phyloP scores from a whole-genome alignment of 1,140 invertebrate species.

The Lordiphosa collinella region DNA sequence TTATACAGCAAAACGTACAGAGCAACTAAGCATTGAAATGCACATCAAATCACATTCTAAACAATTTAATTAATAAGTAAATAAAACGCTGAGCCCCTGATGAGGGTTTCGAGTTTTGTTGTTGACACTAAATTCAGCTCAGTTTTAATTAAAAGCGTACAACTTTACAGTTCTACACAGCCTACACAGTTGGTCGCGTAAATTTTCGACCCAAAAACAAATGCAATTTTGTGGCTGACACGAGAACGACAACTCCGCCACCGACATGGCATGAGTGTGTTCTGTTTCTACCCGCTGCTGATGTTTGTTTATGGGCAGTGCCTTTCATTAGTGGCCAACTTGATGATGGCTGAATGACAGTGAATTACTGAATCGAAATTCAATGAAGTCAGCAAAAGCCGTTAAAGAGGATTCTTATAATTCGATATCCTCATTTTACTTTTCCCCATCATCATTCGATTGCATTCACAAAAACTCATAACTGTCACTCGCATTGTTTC shows the following conservation, averaged over 20 bases:
- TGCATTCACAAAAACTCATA: slow-evolving; percentile 28
- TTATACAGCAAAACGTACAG: too few relatives aligned
- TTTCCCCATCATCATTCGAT: slow-evolving; percentile 6
- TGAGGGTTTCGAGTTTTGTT: slow-evolving; percentile 9
- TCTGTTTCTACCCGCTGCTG: slow-evolving; percentile 9
- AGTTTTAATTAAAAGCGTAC: slow-evolving; percentile 46
- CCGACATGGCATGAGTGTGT: slow-evolving; percentile 2
- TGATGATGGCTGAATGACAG: slow-evolving; percentile 34
- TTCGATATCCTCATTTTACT: not conserved
- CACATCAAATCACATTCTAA: slow-evolving; percentile 14
- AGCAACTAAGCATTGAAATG: slow-evolving; percentile 15
- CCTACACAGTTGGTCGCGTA: not conserved
- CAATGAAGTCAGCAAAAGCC: slow-evolving; percentile 24
- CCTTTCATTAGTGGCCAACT: slow-evolving; percentile 40
- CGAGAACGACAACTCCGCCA: slow-evolving; percentile 11
- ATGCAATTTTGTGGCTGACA: slow-evolving; percentile 51
- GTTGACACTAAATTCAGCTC: slow-evolving; percentile 33
- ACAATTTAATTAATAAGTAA: slow-evolving; percentile 7
- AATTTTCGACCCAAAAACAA: slow-evolving; percentile 30
- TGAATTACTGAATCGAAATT: slow-evolving; percentile 27
- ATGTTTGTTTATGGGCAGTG: slow-evolving; percentile 46
- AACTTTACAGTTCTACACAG: not conserved
- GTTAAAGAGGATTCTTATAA: not conserved
- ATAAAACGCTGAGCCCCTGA: not conserved
- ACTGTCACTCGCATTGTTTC: slow-evolving; percentile 49